A percentile compares a stretch with the other conserved stretches of the same genome.
Conservation (phyloP, 1,140 invertebrate species). For the Campoletis sonorensis region DNA sequence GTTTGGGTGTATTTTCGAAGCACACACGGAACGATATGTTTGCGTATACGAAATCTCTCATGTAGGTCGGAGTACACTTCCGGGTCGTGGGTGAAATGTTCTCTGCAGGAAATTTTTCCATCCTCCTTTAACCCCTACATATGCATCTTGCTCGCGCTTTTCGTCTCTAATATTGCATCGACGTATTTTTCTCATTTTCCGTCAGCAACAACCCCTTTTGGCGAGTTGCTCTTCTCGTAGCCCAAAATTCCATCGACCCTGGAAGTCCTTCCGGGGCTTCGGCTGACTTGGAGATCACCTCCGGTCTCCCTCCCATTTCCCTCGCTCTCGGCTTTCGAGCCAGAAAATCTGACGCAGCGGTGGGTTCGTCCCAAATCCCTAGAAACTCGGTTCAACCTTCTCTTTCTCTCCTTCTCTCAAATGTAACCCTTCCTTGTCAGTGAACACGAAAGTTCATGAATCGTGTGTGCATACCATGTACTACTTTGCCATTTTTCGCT, state of each 20-base stretch:
- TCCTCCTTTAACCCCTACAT: too few species aligned
- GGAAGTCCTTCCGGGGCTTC: slow-evolving; percentile 34
- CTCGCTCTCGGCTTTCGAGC: neutral
- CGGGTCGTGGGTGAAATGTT: too few species aligned
- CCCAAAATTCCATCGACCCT: slow-evolving; percentile 48
- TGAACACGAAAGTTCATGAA: neutral
- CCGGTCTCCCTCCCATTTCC: neutral
- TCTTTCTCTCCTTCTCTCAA: too few species aligned
- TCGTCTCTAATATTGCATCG: too few species aligned
- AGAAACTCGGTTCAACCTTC: slow-evolving; percentile 43
- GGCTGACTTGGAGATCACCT: slow-evolving; percentile 31
- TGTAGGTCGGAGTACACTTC: too few species aligned
- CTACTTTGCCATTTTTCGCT: neutral
- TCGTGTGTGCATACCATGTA: neutral
- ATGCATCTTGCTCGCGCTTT: too few species aligned
- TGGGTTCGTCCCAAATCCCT: slow-evolving; percentile 54
- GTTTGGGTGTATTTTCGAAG: too few species aligned
- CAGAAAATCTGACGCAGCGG: slow-evolving; percentile 46
- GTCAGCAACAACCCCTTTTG: slow-evolving; percentile 13
- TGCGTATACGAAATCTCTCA: too few species aligned
- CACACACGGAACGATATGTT: too few species aligned
- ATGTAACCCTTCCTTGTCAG: neutral
- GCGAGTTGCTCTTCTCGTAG: neutral
- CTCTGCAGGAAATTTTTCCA: too few species aligned
- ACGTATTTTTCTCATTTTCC: neutral